Conservation (phyloP, 2,888 invertebrate genomes). For the Diabrotica balteata region DNA sequence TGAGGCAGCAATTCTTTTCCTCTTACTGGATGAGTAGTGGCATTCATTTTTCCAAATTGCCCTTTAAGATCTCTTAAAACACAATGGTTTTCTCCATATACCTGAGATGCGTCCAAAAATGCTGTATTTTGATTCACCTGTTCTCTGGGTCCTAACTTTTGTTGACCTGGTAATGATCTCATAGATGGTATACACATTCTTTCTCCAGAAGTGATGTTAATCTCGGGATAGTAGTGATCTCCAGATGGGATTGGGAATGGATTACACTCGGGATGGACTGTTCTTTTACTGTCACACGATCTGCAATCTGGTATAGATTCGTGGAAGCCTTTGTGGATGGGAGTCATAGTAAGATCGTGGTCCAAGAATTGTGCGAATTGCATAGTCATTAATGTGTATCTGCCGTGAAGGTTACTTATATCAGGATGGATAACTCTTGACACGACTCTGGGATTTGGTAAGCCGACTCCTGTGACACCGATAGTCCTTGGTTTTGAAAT, state of each 20-base stretch:
- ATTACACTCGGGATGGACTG: slow-evolving; percentile 92
- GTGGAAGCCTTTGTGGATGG: slow-evolving; percentile 88
- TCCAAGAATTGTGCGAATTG: slow-evolving; percentile 94
- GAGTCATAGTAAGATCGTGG: slow-evolving; percentile 94
- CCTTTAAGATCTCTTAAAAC: slow-evolving; percentile 78
- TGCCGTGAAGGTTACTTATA: slow-evolving; percentile 85
- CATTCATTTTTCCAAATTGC: slow-evolving; percentile 82
- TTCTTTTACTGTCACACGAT: slow-evolving; percentile 84
- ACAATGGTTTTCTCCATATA: slow-evolving; percentile 91
- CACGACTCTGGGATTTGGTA: slow-evolving; percentile 87
- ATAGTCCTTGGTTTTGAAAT: slow-evolving; percentile 80
- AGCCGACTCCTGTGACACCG: slow-evolving; percentile 75
- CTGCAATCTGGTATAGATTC: slow-evolving; percentile 91
- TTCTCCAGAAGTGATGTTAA: slow-evolving; percentile 83
- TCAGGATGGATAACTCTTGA: slow-evolving; percentile 91
- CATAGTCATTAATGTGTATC: slow-evolving; percentile 93
- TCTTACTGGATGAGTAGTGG: slow-evolving; percentile 75
- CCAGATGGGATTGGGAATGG: slow-evolving; percentile 89
- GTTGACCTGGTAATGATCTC: slow-evolving; percentile 91
- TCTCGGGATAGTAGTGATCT: slow-evolving; percentile 89
- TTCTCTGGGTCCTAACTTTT: slow-evolving; percentile 85
- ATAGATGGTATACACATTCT: slow-evolving; percentile 93
- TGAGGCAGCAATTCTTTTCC: slow-evolving; percentile 84
- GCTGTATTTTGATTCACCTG: slow-evolving; percentile 95
- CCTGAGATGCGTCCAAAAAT: slow-evolving; percentile 83